Conservation (phyloP, 2,113 vertebrate genomes). For the Chitala chitala region DNA sequence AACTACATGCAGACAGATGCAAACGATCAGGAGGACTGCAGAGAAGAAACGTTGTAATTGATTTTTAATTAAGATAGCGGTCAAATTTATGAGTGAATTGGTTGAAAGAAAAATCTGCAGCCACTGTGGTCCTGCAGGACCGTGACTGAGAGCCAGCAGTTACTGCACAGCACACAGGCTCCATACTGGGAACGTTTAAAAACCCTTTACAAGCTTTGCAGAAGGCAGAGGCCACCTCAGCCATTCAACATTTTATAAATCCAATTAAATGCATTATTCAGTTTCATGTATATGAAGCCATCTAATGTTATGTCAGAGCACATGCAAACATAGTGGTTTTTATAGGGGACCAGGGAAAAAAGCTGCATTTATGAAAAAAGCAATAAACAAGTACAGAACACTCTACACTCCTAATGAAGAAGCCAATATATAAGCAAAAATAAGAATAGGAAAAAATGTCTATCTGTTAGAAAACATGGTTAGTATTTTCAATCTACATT, state of each 20-base stretch:
- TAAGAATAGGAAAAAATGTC: neutral
- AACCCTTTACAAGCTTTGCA: neutral
- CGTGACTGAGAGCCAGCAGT: no score
- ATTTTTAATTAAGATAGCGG: no score
- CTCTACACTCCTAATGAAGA: no score
- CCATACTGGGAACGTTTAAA: neutral
- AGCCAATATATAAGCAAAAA: neutral
- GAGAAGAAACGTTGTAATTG: no score
- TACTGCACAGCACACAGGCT: no score
- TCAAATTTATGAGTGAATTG: no score
- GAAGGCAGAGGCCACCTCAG: neutral
- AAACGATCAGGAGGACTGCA: no score
- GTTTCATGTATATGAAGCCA: neutral
- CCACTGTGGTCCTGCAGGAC: no score
- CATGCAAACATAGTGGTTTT: neutral
- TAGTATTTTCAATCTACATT: neutral
- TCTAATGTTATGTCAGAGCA: neutral
- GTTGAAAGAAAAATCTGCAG: no score
- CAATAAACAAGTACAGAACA: neutral
- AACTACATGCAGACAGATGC: no score
- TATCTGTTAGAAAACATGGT: neutral
- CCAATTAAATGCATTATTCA: neutral
- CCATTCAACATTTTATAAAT: neutral
- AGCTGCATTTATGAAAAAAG: conserved; percentile 12
- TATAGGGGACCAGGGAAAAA: neutral